A percentile compares a stretch with the other conserved stretches of the same genome.
Conservation (phyloP, 2,113 vertebrate species). For the Onychostoma macrolepis region DNA sequence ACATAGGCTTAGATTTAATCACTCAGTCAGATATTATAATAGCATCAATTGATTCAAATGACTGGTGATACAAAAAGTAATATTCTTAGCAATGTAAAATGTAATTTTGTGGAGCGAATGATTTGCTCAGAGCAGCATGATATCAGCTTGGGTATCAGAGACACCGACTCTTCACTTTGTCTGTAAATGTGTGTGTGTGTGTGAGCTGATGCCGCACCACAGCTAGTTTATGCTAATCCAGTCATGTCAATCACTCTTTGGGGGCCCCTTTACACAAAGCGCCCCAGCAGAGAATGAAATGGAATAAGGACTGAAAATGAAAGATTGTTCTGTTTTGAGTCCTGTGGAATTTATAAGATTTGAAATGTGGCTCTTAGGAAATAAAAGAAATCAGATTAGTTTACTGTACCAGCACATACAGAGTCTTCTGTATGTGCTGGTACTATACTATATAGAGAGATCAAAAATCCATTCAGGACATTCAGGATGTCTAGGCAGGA, state of each 20-base stretch:
- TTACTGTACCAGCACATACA: no score
- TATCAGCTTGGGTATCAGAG: background rate
- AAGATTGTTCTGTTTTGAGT: background rate
- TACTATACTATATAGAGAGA: no score
- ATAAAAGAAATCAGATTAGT: background rate
- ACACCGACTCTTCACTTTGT: background rate
- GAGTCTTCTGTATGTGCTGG: no score
- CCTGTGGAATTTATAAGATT: background rate
- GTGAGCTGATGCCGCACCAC: background rate
- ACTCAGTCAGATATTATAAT: background rate
- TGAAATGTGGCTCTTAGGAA: background rate
- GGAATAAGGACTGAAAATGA: background rate
- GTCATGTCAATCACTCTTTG: background rate
- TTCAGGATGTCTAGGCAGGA: background rate
- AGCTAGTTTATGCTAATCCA: conserved; percentile 20
- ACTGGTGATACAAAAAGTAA: background rate
- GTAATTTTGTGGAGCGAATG: background rate
- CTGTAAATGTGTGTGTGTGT: background rate
- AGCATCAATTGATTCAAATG: background rate
- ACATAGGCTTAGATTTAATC: background rate
- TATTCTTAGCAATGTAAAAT: conserved; percentile 1
- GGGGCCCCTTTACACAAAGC: background rate
- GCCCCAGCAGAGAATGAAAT: background rate
- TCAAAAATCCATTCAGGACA: background rate
- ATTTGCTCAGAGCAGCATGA: background rate